These are phyloP conservation scores for Heterocephalus glaber DNA, from an alignment of 2,113 vertebrate species.

Conservation along the genomic window DNA sequence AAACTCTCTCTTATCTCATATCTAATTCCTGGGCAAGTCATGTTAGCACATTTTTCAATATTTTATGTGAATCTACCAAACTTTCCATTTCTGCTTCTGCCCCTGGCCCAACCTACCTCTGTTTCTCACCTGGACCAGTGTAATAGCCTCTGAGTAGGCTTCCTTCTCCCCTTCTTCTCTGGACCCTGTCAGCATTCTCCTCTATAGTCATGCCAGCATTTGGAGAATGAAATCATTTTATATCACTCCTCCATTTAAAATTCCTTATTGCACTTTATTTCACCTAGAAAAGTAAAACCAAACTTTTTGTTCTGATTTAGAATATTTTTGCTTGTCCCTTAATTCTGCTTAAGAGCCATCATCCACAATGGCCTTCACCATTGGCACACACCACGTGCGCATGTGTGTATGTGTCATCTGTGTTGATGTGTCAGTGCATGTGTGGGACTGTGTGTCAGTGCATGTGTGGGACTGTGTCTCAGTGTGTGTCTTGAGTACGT, in stretches of 20 bases:
- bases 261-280: not conserved
- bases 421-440: not conserved
- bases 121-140: not conserved
- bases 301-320: not conserved
- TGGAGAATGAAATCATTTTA: conserved; percentile 8
- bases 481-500: not conserved
- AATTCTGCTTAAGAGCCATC: not conserved
- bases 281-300: not conserved
- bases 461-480: no score
- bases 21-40: not conserved
- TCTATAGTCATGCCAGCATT: not conserved
- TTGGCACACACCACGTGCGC: not conserved
- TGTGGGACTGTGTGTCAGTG: not conserved
- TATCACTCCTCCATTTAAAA: not conserved
- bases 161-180: not conserved
- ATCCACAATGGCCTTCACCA: not conserved
- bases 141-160: not conserved
- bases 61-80: no score
- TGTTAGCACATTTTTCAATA: not conserved
- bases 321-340: not conserved
- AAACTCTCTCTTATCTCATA: not conserved
- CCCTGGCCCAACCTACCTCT: no score
- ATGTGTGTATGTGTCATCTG: not conserved
- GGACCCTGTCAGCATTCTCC: not conserved
- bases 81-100: not conserved